Evolutionary conservation across 2,113 vertebrate genomes (phyloP), one percentile per base, ranked within the genome.

Genomic region (Hippocampus abdominalis): DNA sequence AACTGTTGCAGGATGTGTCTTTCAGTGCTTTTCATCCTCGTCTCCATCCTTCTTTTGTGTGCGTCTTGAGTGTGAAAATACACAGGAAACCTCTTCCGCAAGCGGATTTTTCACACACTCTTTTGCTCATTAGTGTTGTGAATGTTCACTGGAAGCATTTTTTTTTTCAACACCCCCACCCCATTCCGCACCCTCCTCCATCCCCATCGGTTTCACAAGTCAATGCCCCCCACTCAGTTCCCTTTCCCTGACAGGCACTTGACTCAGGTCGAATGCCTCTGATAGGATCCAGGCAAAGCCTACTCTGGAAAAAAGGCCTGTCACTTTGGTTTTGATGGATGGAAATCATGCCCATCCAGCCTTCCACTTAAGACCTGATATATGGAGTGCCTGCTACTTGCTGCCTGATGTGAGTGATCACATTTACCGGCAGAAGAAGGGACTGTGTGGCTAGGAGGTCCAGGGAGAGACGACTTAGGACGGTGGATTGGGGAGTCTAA

Each of bases 1-100:
- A 85, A 36, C 75, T 69, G 36, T 32, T 71, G 66, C 81, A 86
- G 87, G 88, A 88, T 82, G 80, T 79, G 87, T 89, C 88, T 88
- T 89, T 89, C 89, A 91, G 84, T 78, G 60, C 83, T 80, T 74
- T 87, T 83, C 74, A 79, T 88, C 81, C 78, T 74, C 25, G 59
- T 69, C 83, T 85, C 81, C 87, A 78, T 86, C 86, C 89, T 88
- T 82, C 85, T 83, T 87, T 89, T 89, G 88, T 89, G 51, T 83
- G 68, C 7, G 44, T 76, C 71, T 53, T 76, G 74, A 56, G 70
- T 78, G 80, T 80, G 80, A 78, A 89, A 74, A 73, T 73, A 46
- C 71, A 78, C 85, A 85, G 83, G 85, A 89, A 89, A 79, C 81
- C 46, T 86, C 85, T 77, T 84, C 70, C 78, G 75, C 86, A 79